Evolutionary conservation across 2,113 vertebrate genomes (phyloP).

Genomic region (Balaenoptera acutorostrata): DNA sequence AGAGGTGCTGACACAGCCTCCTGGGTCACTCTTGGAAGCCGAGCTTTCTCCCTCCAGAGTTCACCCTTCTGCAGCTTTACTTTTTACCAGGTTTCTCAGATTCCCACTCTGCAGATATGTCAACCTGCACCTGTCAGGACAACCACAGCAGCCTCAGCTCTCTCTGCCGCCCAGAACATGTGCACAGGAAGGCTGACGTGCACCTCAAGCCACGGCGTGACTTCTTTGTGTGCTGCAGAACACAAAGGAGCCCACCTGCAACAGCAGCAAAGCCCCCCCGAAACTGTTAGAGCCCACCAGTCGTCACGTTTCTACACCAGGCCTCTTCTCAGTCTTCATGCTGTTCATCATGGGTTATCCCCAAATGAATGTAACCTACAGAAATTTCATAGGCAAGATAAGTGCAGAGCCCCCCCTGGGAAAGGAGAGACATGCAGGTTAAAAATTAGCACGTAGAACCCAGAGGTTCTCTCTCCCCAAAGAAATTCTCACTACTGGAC

Average conservation of each 20-base stretch:
- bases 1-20: neutral
- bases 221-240: rapidly evolving
- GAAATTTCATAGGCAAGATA: neutral
- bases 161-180: neutral
- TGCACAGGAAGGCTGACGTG: neutral
- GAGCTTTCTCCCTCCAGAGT: neutral
- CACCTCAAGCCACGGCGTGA: neutral
- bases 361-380: neutral
- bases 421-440: neutral
- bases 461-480: neutral
- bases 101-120: neutral
- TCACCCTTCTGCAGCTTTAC: too few species aligned
- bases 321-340: neutral
- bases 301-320: rapidly evolving
- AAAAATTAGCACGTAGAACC: neutral
- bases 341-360: neutral
- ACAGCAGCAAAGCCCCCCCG: rapidly evolving
- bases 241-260: too few species aligned
- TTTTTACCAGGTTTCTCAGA: too few species aligned
- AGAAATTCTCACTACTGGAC: neutral
- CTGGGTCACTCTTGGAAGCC: neutral
- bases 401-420: neutral
- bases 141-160: neutral
- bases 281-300: rapidly evolving
- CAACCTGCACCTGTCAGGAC: neutral